These are phyloP conservation scores for Hecatera dysodea DNA, from an alignment of 2,888 invertebrate genomes.

Conservation along the genomic window DNA sequence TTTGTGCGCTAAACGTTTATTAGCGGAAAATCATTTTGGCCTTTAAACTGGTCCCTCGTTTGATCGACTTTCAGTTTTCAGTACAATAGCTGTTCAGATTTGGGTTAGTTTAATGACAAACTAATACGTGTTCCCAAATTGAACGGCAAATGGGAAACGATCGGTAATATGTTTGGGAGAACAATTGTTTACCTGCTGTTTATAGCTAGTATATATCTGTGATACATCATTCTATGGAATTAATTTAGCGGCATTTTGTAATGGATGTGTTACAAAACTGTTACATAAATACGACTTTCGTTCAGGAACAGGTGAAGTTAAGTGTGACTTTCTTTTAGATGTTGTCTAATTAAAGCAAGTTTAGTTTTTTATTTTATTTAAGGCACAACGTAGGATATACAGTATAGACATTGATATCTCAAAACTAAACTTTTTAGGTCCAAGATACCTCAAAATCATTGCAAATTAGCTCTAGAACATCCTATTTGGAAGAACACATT, in stretches of 20 bases:
- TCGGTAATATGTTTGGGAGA: constrained; percentile 39
- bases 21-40: constrained; percentile 78
- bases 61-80: constrained; percentile 70
- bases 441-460: too few relatives aligned
- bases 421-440: too few relatives aligned
- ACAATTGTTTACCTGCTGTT: constrained; percentile 43
- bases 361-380: too few relatives aligned
- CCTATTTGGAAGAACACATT: too few relatives aligned
- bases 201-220: constrained; percentile 21
- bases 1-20: constrained; percentile 79
- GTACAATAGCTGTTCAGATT: constrained; percentile 64
- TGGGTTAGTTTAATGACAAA: constrained; percentile 58
- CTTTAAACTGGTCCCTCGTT: constrained; percentile 68
- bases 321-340: neutral
- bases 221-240: constrained; percentile 30
- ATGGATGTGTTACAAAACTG: constrained; percentile 11
- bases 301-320: neutral
- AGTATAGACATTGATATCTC: too few relatives aligned
- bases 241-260: constrained; percentile 32
- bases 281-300: neutral
- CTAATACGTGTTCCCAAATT: constrained; percentile 52
- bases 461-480: too few relatives aligned
- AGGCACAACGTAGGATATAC: neutral
- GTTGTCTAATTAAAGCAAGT: neutral
- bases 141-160: constrained; percentile 50